Percentiles rank a stretch among this genome's conserved stretches.
Conservation (phyloP, 2,113 vertebrate species). For the Brachyhypopomus occidentalis region DNA sequence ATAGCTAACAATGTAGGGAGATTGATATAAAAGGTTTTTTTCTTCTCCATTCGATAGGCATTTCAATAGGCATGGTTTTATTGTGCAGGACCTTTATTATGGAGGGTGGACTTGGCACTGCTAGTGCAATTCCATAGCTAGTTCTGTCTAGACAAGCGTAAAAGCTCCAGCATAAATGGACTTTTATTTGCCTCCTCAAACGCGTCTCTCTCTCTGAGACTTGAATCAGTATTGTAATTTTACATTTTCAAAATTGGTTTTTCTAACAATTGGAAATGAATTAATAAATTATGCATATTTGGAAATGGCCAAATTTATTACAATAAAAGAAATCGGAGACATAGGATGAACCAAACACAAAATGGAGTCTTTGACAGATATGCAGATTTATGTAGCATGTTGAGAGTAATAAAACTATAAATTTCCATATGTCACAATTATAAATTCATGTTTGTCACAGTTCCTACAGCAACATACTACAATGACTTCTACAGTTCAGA, state of each 20-base stretch:
- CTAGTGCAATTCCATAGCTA: not conserved
- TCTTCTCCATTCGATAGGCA: not conserved
- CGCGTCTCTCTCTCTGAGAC: not conserved
- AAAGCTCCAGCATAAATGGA: not conserved
- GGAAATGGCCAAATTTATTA: no score
- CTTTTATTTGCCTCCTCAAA: conserved; percentile 1
- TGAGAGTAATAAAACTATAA: no score
- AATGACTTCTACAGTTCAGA: no score
- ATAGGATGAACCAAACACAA: not conserved
- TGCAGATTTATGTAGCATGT: no score
- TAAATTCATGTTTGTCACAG: not conserved
- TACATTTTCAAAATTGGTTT: no score
- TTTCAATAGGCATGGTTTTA: not conserved
- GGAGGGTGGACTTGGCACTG: not conserved
- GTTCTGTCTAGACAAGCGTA: conserved; percentile 23
- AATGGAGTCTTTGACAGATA: no score
- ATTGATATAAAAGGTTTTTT: no score
- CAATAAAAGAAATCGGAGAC: no score
- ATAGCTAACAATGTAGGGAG: no score
- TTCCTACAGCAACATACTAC: not conserved
- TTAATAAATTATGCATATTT: no score
- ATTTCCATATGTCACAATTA: no score
- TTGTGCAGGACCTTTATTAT: not conserved
- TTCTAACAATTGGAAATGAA: no score
- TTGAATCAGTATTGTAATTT: not conserved